Base-by-base conservation (phyloP, 2,888 invertebrate genomes). In the Frankliniella fusca region DNA sequence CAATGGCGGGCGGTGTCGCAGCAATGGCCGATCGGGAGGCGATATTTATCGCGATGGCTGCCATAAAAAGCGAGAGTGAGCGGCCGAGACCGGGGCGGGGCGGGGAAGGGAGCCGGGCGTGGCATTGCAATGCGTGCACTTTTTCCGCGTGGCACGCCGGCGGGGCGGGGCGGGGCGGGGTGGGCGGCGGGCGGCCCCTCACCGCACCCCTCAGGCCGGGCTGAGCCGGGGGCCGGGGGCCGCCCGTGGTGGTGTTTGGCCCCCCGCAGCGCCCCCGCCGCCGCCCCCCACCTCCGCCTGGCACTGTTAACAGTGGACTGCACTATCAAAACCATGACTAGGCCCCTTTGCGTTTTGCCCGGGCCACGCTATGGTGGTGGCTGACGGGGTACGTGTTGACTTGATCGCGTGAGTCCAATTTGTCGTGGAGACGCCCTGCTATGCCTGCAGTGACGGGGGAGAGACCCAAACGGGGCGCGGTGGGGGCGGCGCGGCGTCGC, bases 1-100 rank as follows among this genome's bases (percentile, higher is more conserved):
- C 70, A 76, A 76, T 76, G 70, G 70, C 70, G 27, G 70, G 70
- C 70, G 27, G 70, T 76, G 70, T 76, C 70, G 70, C 70, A 38
- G 70, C 70, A 23, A 76, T 76, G 70, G 70, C 27, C 70, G 70
- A 61, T 61, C 61, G 61, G 61, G 61, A 27, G 70, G 70, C 70
- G 70, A 76, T 76, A 76, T 76, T 76, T 76, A 76, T 76, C 70
- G 70, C 70, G 70, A 76, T 76, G 70, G 70, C 23, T 12, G 70
- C 70, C 70, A 76, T 76, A 76, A 76, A 76, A 76, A 76, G 70
- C 70, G 70, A 76, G 70, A 76, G 70, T 76, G 70, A 76, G 70
- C 11, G 70, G 70, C 20, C 23, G 70, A n/a, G 70, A 7, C 23
- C 23, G 27, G 8, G 70, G 8, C 5, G 70, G 23, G 12, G 70